A percentile compares a stretch with the other conserved stretches of the same genome.
Evolutionary conservation across 2,888 invertebrate genomes (phyloP).

Genomic region (Unio delphinus): DNA sequence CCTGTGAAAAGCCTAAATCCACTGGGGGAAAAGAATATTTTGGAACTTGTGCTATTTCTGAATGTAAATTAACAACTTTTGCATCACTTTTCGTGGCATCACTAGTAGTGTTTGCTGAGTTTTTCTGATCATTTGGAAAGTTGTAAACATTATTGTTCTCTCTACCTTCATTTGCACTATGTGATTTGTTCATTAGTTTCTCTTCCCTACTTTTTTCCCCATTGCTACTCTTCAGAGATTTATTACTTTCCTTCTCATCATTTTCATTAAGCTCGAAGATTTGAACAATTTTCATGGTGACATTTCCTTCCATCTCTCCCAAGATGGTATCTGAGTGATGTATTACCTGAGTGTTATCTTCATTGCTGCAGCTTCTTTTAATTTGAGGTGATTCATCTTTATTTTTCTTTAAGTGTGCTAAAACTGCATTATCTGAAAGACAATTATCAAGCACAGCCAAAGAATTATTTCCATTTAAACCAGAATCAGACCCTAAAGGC

Average conservation of each 20-base stretch:
- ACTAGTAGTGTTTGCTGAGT: background rate
- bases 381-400: background rate
- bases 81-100: background rate
- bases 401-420: too few relatives aligned
- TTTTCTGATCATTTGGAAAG: background rate
- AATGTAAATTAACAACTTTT: conserved; percentile 9
- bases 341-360: background rate
- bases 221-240: conserved; percentile 9
- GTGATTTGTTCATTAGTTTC: conserved; percentile 10
- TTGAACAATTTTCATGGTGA: background rate
- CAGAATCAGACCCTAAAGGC: too few relatives aligned
- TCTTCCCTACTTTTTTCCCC: conserved; percentile 28
- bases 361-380: background rate
- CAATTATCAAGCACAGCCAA: too few relatives aligned
- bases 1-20: background rate
- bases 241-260: too few relatives aligned
- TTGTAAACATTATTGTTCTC: background rate
- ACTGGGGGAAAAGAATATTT: too few relatives aligned
- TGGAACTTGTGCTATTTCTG: conserved; percentile 1
- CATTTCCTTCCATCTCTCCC: conserved; percentile 1
- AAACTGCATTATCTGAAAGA: too few relatives aligned
- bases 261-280: too few relatives aligned
- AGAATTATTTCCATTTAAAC: too few relatives aligned
- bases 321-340: background rate
- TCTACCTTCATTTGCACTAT: conserved; percentile 6